Percentiles rank a stretch among this genome's conserved stretches.
phyloP scores from a whole-genome alignment of 2,797 vertebrate genomes.

The Ceryle rudis region DNA sequence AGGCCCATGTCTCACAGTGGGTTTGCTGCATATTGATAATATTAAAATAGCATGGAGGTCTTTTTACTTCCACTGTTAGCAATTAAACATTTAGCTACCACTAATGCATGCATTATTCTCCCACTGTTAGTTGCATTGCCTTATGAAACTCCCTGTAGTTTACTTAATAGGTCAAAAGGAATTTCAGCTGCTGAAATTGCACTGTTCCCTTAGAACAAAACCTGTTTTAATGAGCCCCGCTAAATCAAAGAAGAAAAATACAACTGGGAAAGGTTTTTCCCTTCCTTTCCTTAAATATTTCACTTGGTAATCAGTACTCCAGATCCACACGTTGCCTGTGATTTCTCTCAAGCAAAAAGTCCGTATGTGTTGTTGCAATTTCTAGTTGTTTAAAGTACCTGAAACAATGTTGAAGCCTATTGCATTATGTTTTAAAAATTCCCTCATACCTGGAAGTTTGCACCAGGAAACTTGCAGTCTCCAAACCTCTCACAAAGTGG shows the following conservation, averaged over 20 bases:
- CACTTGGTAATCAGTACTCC: not conserved
- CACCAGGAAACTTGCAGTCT: not conserved
- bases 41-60: not conserved
- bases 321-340: not conserved
- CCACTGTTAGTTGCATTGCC: not conserved
- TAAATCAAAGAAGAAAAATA: constrained; percentile 25
- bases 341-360: not conserved
- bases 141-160: constrained; percentile 44
- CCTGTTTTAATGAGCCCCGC: constrained; percentile 9
- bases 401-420: not conserved
- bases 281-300: constrained; percentile 12
- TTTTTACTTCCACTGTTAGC: not conserved
- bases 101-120: constrained; percentile 32
- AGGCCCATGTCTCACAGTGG: not conserved
- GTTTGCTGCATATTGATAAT: not conserved
- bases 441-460: not conserved
- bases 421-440: not conserved
- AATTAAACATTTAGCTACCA: constrained; percentile 47
- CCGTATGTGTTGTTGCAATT: not conserved
- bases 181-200: constrained; percentile 37
- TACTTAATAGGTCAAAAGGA: constrained; percentile 60
- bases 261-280: not conserved
- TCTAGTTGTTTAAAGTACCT: not conserved
- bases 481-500: not conserved
- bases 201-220: constrained; percentile 1